Evolutionary conservation across 2,113 vertebrate genomes (phyloP).

Genomic region (Rutilus rutilus): DNA sequence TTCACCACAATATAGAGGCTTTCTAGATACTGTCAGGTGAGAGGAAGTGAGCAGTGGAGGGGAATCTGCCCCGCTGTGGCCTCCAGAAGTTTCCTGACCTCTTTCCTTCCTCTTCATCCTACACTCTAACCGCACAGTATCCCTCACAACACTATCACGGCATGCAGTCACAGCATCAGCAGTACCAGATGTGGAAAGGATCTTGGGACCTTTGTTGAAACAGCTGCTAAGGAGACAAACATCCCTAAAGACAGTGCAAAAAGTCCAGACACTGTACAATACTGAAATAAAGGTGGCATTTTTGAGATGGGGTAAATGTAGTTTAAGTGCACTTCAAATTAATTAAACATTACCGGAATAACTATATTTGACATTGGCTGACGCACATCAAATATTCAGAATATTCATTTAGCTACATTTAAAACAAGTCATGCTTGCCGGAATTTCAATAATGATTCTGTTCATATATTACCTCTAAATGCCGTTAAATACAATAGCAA

Average conservation of each 20-base stretch:
- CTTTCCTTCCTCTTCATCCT: conserved; percentile 32
- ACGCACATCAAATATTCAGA: background rate
- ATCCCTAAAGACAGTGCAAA: conserved; percentile 45
- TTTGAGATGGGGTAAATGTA: background rate
- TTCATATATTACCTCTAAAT: background rate
- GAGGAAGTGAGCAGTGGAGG: conserved; percentile 42
- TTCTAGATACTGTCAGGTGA: conserved; percentile 62
- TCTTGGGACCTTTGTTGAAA: conserved; percentile 68
- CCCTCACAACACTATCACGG: conserved; percentile 28
- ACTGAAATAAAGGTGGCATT: background rate
- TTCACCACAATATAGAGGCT: conserved; percentile 49
- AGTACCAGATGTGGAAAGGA: conserved; percentile 41
- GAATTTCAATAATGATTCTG: too few relatives aligned
- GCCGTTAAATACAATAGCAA: background rate
- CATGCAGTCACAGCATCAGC: conserved; percentile 39
- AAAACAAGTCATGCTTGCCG: background rate
- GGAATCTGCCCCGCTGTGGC: conserved; percentile 21
- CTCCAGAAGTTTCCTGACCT: conserved; percentile 30
- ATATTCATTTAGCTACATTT: background rate
- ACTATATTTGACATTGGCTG: background rate
- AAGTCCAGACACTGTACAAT: conserved; percentile 35
- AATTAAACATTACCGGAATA: background rate
- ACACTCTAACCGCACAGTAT: conserved; percentile 45
- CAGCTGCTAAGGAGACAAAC: conserved; percentile 62
- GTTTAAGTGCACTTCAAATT: background rate